Percentiles rank a stretch among this genome's conserved stretches.
These are phyloP conservation scores for Lasioglossum figueresi DNA, from an alignment of 2,888 invertebrate species.

Conservation along the genomic window DNA sequence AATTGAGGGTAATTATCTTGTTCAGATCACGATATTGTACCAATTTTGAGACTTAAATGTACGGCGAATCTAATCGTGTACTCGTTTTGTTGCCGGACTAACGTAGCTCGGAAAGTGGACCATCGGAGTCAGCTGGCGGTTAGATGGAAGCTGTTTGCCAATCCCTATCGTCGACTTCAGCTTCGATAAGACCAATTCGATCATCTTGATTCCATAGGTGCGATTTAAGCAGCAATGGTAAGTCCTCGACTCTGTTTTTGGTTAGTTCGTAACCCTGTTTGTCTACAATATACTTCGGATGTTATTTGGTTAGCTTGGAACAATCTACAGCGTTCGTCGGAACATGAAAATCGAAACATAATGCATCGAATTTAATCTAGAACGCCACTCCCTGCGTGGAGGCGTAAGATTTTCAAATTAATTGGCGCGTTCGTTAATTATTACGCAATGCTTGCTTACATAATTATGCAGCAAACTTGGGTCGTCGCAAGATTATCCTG, in stretches of 20 bases:
- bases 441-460: not conserved
- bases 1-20: not conserved
- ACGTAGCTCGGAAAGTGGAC: not conserved
- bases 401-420: not conserved
- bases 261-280: not conserved
- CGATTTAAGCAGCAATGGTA: not conserved
- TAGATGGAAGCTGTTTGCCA: not conserved
- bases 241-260: not conserved
- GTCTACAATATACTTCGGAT: not conserved
- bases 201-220: not conserved
- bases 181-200: not conserved
- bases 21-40: not conserved
- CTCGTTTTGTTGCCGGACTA: not conserved
- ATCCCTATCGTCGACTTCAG: not conserved
- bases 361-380: not conserved
- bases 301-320: not conserved
- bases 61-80: not conserved
- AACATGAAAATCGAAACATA: not conserved
- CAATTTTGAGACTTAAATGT: not conserved
- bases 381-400: not conserved
- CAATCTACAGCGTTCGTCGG: not conserved
- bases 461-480: not conserved
- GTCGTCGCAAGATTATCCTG: not conserved
- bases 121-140: not conserved
- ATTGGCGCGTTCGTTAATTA: constrained; percentile 11